Evolutionary conservation across 2,113 vertebrate species (phyloP).

Genomic region (Panthera uncia): DNA sequence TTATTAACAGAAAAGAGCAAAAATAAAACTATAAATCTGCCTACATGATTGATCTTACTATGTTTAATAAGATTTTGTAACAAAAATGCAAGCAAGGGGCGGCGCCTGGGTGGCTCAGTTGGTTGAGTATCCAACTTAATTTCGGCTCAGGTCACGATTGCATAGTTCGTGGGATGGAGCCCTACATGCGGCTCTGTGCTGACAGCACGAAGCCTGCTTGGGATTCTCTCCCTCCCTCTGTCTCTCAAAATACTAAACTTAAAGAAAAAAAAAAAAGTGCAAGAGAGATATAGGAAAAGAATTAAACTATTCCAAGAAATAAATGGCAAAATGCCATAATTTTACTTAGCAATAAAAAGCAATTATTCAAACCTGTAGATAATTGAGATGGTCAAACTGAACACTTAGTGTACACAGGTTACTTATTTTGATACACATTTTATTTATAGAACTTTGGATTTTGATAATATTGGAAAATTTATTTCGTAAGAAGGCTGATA

Average conservation of each 20-base stretch:
- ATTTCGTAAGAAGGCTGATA: neutral
- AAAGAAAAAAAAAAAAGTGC: neutral
- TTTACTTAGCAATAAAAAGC: slow-evolving; percentile 36
- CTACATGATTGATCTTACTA: neutral
- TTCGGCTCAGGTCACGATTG: too few species aligned
- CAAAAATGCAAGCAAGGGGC: neutral
- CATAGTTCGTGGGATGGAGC: too few species aligned
- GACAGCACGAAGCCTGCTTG: too few species aligned
- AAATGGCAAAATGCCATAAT: neutral
- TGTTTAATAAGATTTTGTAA: slow-evolving; percentile 26
- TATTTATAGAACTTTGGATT: neutral
- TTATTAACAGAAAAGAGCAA: slow-evolving; percentile 28
- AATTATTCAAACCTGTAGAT: slow-evolving; percentile 47
- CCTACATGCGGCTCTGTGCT: too few species aligned
- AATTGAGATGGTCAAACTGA: neutral
- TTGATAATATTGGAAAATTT: neutral
- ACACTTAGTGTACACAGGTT: neutral
- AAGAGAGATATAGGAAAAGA: slow-evolving; percentile 14
- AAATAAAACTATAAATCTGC: neutral
- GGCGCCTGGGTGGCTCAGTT: too few species aligned
- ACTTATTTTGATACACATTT: slow-evolving; percentile 29
- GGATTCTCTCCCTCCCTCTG: too few species aligned
- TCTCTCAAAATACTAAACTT: too few species aligned
- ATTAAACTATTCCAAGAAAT: slow-evolving; percentile 22
- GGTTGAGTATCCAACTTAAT: too few species aligned